Evolutionary conservation across 2,113 vertebrate genomes (phyloP), one percentile per base, ranked within the genome.

Genomic region (Vanacampus margaritifer): DNA sequence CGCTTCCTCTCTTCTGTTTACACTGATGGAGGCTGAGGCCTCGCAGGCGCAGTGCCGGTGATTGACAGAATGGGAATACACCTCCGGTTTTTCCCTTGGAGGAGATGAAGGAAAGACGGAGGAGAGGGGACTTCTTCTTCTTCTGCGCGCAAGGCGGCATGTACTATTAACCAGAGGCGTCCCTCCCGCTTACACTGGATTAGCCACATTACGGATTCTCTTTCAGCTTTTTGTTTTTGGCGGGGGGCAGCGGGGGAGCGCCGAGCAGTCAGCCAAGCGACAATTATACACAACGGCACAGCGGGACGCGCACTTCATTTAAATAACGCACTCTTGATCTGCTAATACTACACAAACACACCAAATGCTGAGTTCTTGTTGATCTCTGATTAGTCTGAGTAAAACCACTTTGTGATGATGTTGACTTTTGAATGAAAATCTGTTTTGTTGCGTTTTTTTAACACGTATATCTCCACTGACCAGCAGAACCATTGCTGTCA

Each of bases 41-140:
- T 80, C 17, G 14, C 69, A 80, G 78, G 79, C 76, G 79, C 53
- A 73, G 65, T 23, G 46, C 16, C 32, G 60, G 57, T 84, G 86
- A 87, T 66, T 89, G 86, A 85, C 89, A 86, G 78, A 89, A 85
- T 86, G 78, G 64, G 83, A 84, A 74, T 85, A 84, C 73, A 85
- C 76, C 83, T 80, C 84, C 14, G 74, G 78, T 32, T 32, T 32
- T 80, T 77, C 81, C 79, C 79, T 68, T 10, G 0, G 28, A 57
- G 71, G 74, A 65, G 63, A 45, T 63, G 41, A 23, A 64, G 60
- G 41, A 28, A 51, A 56, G 48, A 64, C 16, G 64, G 16, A 46
- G 28, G 45, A 56, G 43, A 64, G n/a, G 64, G 13, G 53, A 70
- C 48, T 46, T 64, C 66, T 76, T 75, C 57, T 65, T 32, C 54